Evolutionary conservation across 2,797 vertebrate species (phyloP).

Genomic region (Rhinophrynus dorsalis): DNA sequence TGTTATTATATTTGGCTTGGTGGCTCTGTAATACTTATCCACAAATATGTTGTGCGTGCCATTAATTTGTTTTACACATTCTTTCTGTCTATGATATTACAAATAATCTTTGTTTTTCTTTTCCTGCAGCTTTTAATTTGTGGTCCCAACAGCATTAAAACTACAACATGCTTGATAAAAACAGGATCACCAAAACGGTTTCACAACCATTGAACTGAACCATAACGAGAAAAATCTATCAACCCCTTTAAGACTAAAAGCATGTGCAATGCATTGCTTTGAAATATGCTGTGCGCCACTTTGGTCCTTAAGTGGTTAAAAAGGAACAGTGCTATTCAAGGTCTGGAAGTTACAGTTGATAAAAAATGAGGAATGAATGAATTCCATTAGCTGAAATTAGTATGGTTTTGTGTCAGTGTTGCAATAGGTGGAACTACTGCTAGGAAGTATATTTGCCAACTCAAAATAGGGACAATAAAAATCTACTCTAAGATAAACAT

Average conservation of each 20-base stretch:
- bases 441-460: conserved; percentile 75
- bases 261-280: too few relatives aligned
- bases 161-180: conserved; percentile 13
- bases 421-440: conserved; percentile 28
- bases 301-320: too few relatives aligned
- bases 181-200: conserved; percentile 21
- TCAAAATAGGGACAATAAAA: conserved; percentile 79
- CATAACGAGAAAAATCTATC: conserved; percentile 20
- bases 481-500: conserved; percentile 77
- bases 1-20: conserved; percentile 47
- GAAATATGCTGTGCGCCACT: too few relatives aligned
- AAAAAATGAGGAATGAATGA: conserved; percentile 33
- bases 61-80: conserved; percentile 50
- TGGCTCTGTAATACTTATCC: conserved; percentile 32
- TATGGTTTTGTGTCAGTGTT: conserved; percentile 31
- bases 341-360: conserved; percentile 16
- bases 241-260: too few relatives aligned
- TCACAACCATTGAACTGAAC: conserved; percentile 35
- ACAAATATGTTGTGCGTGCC: conserved; percentile 43
- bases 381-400: conserved; percentile 42
- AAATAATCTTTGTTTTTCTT: conserved; percentile 29
- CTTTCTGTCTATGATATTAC: conserved; percentile 36
- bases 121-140: conserved; percentile 26
- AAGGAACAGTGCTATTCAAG: conserved; percentile 26
- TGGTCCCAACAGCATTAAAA: conserved; percentile 31